Percentiles rank a stretch among this genome's conserved stretches.
Conservation (phyloP, 2,797 vertebrate species). For the Chelonia mydas region DNA sequence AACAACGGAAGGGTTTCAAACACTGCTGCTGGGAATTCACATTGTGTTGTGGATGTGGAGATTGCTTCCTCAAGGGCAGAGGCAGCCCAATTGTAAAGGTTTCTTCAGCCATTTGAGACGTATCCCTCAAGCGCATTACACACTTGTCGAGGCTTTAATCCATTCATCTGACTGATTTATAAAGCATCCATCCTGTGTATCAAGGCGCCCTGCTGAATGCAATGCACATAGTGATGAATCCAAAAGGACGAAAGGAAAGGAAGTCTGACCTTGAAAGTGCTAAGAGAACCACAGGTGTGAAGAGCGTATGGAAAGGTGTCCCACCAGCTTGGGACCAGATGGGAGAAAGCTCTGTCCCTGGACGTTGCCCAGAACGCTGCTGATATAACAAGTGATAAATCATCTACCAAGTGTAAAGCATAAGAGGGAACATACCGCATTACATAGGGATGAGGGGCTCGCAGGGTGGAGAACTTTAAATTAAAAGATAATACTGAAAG, state of each 20-base stretch:
- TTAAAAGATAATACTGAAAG: conserved; percentile 56
- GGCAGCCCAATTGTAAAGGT: conserved; percentile 18
- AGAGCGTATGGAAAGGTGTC: conserved; percentile 68
- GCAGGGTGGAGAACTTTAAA: conserved; percentile 51
- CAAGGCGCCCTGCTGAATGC: conserved; percentile 34
- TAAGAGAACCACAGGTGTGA: conserved; percentile 58
- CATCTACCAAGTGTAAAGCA: conserved; percentile 70
- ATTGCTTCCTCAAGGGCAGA: conserved; percentile 3
- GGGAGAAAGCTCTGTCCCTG: conserved; percentile 73
- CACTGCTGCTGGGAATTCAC: not conserved
- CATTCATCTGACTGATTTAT: conserved; percentile 41
- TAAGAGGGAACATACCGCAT: conserved; percentile 58
- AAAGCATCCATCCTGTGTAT: conserved; percentile 6
- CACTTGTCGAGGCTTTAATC: conserved; percentile 44
- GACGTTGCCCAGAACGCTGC: conserved; percentile 74
- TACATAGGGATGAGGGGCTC: conserved; percentile 58
- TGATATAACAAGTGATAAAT: conserved; percentile 75
- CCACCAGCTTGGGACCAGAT: conserved; percentile 75
- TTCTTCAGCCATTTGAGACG: conserved; percentile 24
- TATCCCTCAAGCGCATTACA: not conserved
- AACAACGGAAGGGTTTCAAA: not conserved
- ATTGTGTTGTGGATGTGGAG: not conserved
- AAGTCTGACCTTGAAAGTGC: not conserved
- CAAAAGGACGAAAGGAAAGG: conserved; percentile 29
- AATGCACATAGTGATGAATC: conserved; percentile 26